phyloP scores from a whole-genome alignment of 2,888 invertebrate genomes.

The Parnassius orleans region DNA sequence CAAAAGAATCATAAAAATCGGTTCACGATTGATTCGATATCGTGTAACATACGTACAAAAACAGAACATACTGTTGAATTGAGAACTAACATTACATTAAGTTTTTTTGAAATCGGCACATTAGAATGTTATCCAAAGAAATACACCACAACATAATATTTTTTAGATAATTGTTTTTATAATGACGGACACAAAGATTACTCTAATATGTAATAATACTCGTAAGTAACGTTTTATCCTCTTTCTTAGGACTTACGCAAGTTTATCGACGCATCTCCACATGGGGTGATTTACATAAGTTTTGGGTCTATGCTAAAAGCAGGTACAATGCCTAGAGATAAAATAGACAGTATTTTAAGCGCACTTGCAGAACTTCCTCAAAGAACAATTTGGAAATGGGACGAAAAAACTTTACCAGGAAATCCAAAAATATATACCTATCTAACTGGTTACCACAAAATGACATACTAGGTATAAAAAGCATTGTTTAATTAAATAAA shows the following conservation, averaged over 20 bases:
- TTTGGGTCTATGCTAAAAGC: conserved; percentile 87
- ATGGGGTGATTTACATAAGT: conserved; percentile 88
- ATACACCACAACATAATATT: background rate
- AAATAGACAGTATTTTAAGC: conserved; percentile 79
- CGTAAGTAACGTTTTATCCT: background rate
- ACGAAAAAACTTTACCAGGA: conserved; percentile 64
- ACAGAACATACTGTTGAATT: too few relatives aligned
- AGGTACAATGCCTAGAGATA: conserved; percentile 81
- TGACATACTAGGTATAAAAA: conserved; percentile 82
- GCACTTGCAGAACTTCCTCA: conserved; percentile 83
- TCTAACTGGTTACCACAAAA: conserved; percentile 86
- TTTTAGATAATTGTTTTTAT: too few relatives aligned
- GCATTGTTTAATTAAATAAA: background rate
- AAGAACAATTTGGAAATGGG: conserved; percentile 89
- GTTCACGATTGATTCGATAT: too few relatives aligned
- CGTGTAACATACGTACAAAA: too few relatives aligned
- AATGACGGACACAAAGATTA: too few relatives aligned
- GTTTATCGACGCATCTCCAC: conserved; percentile 83
- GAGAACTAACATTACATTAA: too few relatives aligned
- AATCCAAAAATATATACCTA: conserved; percentile 82
- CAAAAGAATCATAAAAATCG: too few relatives aligned
- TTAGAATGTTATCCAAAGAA: too few relatives aligned
- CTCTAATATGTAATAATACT: background rate
- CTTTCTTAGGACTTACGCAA: conserved; percentile 71
- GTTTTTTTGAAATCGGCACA: too few relatives aligned